Base-by-base conservation (phyloP, 2,797 vertebrate species). In the Pampus argenteus region DNA sequence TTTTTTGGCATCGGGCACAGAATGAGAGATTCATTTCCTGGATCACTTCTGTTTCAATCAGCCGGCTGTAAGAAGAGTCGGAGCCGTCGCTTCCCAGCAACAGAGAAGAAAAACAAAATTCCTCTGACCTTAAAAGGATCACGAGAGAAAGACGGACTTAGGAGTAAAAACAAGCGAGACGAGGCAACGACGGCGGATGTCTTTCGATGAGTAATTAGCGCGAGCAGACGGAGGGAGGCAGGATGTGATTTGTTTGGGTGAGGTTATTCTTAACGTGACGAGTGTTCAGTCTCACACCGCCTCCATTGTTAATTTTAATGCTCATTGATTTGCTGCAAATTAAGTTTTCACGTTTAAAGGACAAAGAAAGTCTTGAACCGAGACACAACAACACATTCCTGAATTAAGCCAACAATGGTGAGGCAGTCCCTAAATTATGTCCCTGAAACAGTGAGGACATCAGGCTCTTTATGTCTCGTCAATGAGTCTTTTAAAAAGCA, bases 21-120 rank as follows among this genome's bases (percentile, higher is more conserved):
- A 76, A 70, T 54, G 26, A 57, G 26, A 57, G 44, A 47, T 73
- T 73, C 42, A 74, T 76, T 80, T 88, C 81, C 71, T 77, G 71
- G 63, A 72, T 82, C 36, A 49, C 36, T 67, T 84, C 58, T 56
- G 70, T 77, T 81, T 74, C 42, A 69, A 76, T 80, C 66, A 70
- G 58, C 38, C 42, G 11, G 44, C 57, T 60, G 56, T 52, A 51
- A 38, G 25, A 64, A 56, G 38, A 52, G 25, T 38, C 60, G 47
- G 22, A 50, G 44, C 28, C 60, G 50, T 23, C 10, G 25, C 54
- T 55, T 6, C 25, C 25, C 36, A 4, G 70, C 48, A 60, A 49
- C 49, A 18, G 13, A 52, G 36, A 25, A 20, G 34, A 1, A 62
- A 64, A 81, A 71, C 61, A 48, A 65, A 61, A 67, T 50, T 36